Percentiles rank a stretch among this genome's conserved stretches.
Evolutionary conservation across 2,888 invertebrate genomes (phyloP).

Genomic region (Lasius platythorax): DNA sequence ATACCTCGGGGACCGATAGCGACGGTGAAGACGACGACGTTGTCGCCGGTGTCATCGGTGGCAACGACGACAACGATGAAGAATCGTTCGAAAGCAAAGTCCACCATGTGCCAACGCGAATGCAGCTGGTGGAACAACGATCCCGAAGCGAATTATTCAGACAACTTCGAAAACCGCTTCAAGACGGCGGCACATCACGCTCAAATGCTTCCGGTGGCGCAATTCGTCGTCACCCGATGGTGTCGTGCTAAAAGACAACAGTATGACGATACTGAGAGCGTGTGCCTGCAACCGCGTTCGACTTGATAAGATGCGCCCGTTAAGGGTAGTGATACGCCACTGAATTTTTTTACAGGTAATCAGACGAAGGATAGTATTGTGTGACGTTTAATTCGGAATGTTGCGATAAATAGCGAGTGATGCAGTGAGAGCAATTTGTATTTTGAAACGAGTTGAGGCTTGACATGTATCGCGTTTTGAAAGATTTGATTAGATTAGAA

Average conservation of each 20-base stretch:
- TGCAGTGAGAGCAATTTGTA: constrained; percentile 20
- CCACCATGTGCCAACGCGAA: constrained; percentile 63
- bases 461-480: not conserved
- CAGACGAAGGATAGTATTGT: not conserved
- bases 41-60: constrained; percentile 32
- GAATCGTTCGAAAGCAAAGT: constrained; percentile 65
- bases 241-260: constrained; percentile 41
- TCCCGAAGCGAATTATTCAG: constrained; percentile 66
- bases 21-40: constrained; percentile 41
- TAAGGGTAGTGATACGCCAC: not conserved
- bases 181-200: constrained; percentile 61
- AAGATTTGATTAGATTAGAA: not conserved
- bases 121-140: constrained; percentile 67
- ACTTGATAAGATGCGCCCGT: constrained; percentile 13
- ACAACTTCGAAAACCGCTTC: constrained; percentile 64
- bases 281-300: constrained; percentile 33
- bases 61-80: constrained; percentile 63
- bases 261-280: constrained; percentile 41
- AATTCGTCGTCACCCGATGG: constrained; percentile 26
- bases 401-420: constrained; percentile 30
- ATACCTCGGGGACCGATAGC: constrained; percentile 71
- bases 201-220: constrained; percentile 45
- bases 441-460: constrained; percentile 16
- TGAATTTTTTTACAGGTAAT: constrained; percentile 43
- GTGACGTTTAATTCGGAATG: constrained; percentile 13